A percentile compares a stretch with the other conserved stretches of the same genome.
Conservation (phyloP, 2,888 invertebrate species). For the Melipona beecheii region DNA sequence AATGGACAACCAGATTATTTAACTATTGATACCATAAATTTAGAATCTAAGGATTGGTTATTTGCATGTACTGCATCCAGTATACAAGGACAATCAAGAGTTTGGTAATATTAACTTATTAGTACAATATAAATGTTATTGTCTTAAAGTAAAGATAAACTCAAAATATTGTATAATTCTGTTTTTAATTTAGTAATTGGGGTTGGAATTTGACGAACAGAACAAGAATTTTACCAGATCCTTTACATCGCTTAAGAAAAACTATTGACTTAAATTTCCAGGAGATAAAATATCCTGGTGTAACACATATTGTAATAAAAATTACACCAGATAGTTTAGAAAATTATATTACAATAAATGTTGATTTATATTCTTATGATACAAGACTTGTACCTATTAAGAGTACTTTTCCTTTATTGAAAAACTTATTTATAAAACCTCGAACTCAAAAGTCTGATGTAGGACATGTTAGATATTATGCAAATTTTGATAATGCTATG, state of each 20-base stretch:
- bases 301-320: conserved; percentile 89
- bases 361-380: conserved; percentile 66
- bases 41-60: conserved; percentile 90
- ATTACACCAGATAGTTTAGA: conserved; percentile 86
- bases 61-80: conserved; percentile 89
- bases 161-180: conserved; percentile 67
- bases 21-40: conserved; percentile 88
- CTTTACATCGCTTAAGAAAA: conserved; percentile 83
- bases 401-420: conserved; percentile 35
- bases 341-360: conserved; percentile 84
- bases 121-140: neutral
- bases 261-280: conserved; percentile 87
- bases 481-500: conserved; percentile 64
- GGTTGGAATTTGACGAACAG: conserved; percentile 87
- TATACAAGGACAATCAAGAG: conserved; percentile 85
- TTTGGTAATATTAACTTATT: conserved; percentile 85
- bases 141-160: conserved; percentile 70
- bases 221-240: conserved; percentile 86
- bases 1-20: conserved; percentile 86
- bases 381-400: conserved; percentile 57
- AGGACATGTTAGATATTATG: conserved; percentile 74
- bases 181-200: conserved; percentile 83
- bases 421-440: conserved; percentile 54
- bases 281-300: conserved; percentile 84
- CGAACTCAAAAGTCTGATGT: conserved; percentile 53